Percentiles rank a stretch among this genome's conserved stretches.
These are phyloP conservation scores for Gopherus evgoodei DNA, from an alignment of 2,113 vertebrate species.

Conservation along the genomic window DNA sequence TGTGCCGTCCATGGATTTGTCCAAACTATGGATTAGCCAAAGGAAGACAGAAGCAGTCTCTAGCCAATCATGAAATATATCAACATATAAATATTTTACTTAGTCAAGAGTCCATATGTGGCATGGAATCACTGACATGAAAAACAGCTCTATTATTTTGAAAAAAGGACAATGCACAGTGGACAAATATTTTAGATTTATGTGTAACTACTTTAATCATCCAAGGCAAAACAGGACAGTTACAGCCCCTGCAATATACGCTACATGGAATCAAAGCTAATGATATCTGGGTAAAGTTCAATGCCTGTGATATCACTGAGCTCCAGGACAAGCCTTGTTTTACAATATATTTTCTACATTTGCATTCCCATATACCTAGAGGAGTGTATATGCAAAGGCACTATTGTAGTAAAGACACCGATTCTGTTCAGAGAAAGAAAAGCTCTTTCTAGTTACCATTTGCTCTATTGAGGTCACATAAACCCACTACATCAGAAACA, in stretches of 20 bases:
- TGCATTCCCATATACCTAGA: neutral
- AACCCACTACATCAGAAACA: neutral
- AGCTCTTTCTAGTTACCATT: neutral
- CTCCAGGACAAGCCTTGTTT: constrained; percentile 32
- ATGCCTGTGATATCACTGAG: neutral
- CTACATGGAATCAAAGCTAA: neutral
- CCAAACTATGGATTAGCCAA: neutral
- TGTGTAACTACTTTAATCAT: neutral
- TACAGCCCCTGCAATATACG: neutral
- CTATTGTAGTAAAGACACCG: neutral
- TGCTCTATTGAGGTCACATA: neutral
- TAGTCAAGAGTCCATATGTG: neutral
- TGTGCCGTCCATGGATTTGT: neutral
- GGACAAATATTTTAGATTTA: neutral
- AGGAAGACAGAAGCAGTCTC: neutral
- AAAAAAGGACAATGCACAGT: neutral
- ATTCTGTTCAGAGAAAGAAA: neutral
- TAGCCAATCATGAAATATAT: neutral
- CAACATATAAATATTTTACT: neutral
- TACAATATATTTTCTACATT: neutral
- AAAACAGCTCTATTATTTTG: neutral
- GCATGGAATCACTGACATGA: neutral
- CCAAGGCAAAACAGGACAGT: neutral
- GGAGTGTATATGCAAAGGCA: neutral
- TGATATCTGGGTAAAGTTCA: neutral